A percentile compares a stretch with the other conserved stretches of the same genome.
These are phyloP conservation scores for Brachionichthys hirsutus DNA, from an alignment of 2,113 vertebrate genomes.

Conservation along the genomic window DNA sequence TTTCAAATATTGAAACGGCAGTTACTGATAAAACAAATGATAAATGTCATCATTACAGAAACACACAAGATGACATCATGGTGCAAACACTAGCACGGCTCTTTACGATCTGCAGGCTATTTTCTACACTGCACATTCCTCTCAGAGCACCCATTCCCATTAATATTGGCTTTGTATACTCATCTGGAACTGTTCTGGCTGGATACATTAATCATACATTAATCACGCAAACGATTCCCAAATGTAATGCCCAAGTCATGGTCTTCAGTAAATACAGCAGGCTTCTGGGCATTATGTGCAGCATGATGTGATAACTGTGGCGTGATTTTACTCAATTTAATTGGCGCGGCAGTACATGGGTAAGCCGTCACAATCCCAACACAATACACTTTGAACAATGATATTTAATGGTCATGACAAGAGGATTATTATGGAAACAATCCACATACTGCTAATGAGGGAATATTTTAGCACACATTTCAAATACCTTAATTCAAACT, in stretches of 20 bases:
- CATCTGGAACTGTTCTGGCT: conserved; percentile 19
- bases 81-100: conserved; percentile 25
- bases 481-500: conserved; percentile 1
- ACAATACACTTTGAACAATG: conserved; percentile 11
- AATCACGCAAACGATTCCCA: conserved; percentile 16
- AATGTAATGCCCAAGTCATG: not conserved
- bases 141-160: conserved; percentile 18
- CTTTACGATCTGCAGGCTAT: conserved; percentile 24
- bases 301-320: not conserved
- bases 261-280: conserved; percentile 22
- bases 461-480: conserved; percentile 5
- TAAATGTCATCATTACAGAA: not conserved
- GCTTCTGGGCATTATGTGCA: conserved; percentile 3
- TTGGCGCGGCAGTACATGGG: not conserved
- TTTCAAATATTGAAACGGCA: too few relatives aligned
- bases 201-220: conserved; percentile 39
- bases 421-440: not conserved
- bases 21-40: too few relatives aligned
- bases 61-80: conserved; percentile 7
- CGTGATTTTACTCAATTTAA: conserved; percentile 12
- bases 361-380: conserved; percentile 6
- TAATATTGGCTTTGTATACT: conserved; percentile 12
- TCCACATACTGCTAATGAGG: conserved; percentile 1
- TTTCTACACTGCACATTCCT: conserved; percentile 21
- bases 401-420: conserved; percentile 8